Conservation (phyloP, 2,113 vertebrate species). For the Cercocebus atys region DNA sequence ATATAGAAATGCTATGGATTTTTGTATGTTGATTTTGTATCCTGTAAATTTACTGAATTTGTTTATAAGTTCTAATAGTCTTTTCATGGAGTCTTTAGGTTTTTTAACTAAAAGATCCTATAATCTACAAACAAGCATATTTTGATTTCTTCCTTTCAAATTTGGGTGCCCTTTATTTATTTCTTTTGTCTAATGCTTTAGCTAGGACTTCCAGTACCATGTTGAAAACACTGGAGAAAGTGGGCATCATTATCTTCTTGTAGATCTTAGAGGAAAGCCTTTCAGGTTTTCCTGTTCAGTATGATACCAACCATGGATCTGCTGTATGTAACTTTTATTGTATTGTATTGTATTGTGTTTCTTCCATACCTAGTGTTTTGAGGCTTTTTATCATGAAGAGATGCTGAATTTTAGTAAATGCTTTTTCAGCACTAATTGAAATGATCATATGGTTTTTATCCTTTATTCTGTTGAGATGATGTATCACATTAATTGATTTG, state of each 20-base stretch:
- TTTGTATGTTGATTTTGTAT: too few relatives aligned
- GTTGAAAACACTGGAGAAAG: background rate
- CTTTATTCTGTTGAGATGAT: background rate
- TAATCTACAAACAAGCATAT: too few relatives aligned
- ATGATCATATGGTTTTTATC: background rate
- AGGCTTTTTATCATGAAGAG: background rate
- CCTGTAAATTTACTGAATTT: too few relatives aligned
- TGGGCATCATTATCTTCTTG: background rate
- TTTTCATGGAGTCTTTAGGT: too few relatives aligned
- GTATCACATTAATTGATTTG: background rate
- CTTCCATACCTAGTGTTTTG: background rate
- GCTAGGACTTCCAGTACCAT: too few relatives aligned
- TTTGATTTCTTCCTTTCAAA: too few relatives aligned
- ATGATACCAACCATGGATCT: background rate
- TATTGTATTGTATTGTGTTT: background rate
- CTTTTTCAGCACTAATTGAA: background rate
- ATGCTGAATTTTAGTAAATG: background rate
- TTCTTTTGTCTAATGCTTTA: too few relatives aligned
- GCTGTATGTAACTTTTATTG: background rate
- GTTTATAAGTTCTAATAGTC: too few relatives aligned
- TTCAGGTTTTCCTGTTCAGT: background rate
- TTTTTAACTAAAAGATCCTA: too few relatives aligned
- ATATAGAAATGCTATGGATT: background rate
- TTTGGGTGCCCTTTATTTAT: too few relatives aligned
- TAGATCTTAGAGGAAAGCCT: background rate